Conservation (phyloP, 2,797 vertebrate species). For the Acropternis orthonyx region DNA sequence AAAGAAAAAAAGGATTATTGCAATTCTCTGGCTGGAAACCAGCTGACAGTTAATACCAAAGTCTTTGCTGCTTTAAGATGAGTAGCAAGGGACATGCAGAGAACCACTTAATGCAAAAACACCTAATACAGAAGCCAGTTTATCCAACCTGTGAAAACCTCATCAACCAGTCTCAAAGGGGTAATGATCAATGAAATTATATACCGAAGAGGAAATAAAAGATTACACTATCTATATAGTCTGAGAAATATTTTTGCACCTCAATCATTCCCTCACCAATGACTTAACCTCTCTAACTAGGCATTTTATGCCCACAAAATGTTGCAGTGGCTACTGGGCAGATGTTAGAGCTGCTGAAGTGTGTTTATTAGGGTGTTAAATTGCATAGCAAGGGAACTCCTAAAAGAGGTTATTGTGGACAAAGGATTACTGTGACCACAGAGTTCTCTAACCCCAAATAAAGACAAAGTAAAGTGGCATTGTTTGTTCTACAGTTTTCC, state of each 20-base stretch:
- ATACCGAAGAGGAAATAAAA: neutral
- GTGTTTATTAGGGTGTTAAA: constrained; percentile 17
- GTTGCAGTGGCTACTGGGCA: neutral
- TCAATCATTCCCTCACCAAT: neutral
- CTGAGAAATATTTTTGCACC: neutral
- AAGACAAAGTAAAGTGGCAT: neutral
- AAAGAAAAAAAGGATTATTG: neutral
- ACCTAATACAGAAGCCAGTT: neutral
- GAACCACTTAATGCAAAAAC: neutral
- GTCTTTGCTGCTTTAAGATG: neutral
- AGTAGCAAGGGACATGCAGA: neutral
- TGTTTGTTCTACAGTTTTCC: constrained; percentile 17
- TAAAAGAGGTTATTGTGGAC: neutral
- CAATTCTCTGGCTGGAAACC: neutral
- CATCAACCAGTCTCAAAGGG: neutral
- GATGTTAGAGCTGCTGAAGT: neutral
- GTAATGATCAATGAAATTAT: neutral
- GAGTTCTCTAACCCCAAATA: neutral
- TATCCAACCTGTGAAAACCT: neutral
- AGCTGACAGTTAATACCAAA: neutral
- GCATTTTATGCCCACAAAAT: neutral
- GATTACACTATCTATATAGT: neutral
- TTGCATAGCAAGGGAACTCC: neutral
- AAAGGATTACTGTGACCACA: constrained; percentile 27
- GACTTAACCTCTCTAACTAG: neutral